A percentile compares a stretch with the other conserved stretches of the same genome.
These are phyloP conservation scores for Mactra quadrangularis DNA, from an alignment of 1,140 invertebrate species.

Conservation along the genomic window DNA sequence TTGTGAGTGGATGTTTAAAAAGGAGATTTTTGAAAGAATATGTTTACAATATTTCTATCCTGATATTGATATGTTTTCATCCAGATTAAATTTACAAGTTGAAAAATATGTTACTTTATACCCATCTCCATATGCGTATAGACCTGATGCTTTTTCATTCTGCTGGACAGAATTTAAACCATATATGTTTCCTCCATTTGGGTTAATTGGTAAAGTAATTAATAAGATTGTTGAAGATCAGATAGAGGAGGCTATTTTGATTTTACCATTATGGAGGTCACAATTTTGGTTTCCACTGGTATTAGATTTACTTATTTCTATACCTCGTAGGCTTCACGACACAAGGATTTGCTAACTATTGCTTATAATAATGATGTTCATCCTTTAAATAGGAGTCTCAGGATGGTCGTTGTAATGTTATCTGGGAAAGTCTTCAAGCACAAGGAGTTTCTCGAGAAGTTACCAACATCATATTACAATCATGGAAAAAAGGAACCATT, in stretches of 20 bases:
- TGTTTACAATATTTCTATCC: conserved; percentile 33
- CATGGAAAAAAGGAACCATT: conserved; percentile 24
- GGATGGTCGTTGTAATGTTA: conserved; percentile 51
- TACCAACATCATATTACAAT: conserved; percentile 5
- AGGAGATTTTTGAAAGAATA: conserved; percentile 19
- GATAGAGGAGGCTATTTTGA: conserved; percentile 41
- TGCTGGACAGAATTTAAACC: conserved; percentile 9
- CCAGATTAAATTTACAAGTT: not conserved
- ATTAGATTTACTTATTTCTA: conserved; percentile 44
- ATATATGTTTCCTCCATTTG: conserved; percentile 41
- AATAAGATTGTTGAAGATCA: conserved; percentile 57
- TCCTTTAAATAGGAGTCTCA: conserved; percentile 18
- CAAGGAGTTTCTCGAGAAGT: conserved; percentile 19
- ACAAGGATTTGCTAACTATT: conserved; percentile 33
- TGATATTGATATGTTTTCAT: conserved; percentile 40
- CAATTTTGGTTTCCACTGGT: conserved; percentile 21
- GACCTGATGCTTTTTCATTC: conserved; percentile 29
- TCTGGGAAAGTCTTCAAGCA: conserved; percentile 31
- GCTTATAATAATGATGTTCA: conserved; percentile 30
- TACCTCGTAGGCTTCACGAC: conserved; percentile 30
- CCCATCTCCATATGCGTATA: not conserved
- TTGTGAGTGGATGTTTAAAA: conserved; percentile 38
- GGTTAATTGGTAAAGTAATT: conserved; percentile 6
- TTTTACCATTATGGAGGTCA: conserved; percentile 49
- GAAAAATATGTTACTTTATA: conserved; percentile 27